Base-by-base conservation (phyloP, 1,140 invertebrate genomes). In the Plectrocnemia conspersa region DNA sequence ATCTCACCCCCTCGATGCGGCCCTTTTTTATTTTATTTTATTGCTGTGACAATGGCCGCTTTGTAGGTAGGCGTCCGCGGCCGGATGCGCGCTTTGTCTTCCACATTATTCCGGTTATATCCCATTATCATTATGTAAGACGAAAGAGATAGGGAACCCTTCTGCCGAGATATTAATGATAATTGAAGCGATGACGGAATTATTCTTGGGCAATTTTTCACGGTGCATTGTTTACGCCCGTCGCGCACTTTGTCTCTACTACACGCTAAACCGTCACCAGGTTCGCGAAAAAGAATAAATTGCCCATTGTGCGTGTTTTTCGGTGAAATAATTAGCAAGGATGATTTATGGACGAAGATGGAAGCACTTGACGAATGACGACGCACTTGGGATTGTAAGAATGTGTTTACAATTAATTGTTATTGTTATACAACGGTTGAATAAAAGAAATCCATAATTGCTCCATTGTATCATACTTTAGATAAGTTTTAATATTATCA, bases 121-220 rank as follows among this genome's bases (percentile, higher is more conserved):
- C 40, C 56, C 44, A 46, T n/a, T n/a, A n/a, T 35, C 56, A 49
- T 58, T 58, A 48, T 58, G 45, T 58, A 44, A 42, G 52, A 21
- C 25, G 32, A 24, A 24, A 25, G 48, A 48, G 22, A 48, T 33
- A 16, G 16, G 48, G 35, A 59, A 49, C 57, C 57, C 52, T 59
- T 49, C 48, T 38, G 35, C 35, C 10, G 22, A 16, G 52, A 59
- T 59, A 55, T 59, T 59, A 59, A 59, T 59, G 57, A 59, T 52
- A 59, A 59, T 59, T 59, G 57, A 59, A 59, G 57, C 47, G 57
- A 52, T 55, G 57, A 58, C 56, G 46, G 57, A 59, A 59, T 59
- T 59, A 55, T 59, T 59, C 52, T 52, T 52, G 46, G n/a, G 52
- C 57, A 52, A 59, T 59, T 59, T 59, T 59, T 59, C 57, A 54